These are phyloP conservation scores for Neoitamus cyanurus DNA, from an alignment of 2,888 invertebrate genomes.

Conservation along the genomic window DNA sequence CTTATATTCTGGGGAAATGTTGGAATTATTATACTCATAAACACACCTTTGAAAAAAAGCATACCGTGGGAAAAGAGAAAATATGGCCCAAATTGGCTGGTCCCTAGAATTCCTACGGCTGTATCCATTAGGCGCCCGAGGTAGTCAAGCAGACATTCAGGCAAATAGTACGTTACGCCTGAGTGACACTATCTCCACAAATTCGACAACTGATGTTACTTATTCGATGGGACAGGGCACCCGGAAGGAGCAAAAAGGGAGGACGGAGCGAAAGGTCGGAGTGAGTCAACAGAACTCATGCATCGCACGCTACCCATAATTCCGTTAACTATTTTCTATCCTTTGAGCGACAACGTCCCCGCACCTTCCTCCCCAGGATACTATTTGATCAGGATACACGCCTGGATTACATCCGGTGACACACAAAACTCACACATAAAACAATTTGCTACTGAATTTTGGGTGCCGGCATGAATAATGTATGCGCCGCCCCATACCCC, in stretches of 20 bases:
- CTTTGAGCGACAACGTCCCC: conserved; percentile 46
- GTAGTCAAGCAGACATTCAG: background rate
- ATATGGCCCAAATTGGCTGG: background rate
- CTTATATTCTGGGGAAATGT: background rate
- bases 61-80: background rate
- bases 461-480: conserved; percentile 49
- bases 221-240: background rate
- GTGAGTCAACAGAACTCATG: conserved; percentile 19
- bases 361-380: conserved; percentile 44
- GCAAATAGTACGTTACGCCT: conserved; percentile 21
- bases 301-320: conserved; percentile 30
- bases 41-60: background rate
- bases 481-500: background rate
- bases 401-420: conserved; percentile 48
- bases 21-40: no score
- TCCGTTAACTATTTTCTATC: conserved; percentile 46
- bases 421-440: conserved; percentile 49
- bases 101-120: background rate
- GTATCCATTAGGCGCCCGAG: background rate
- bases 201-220: conserved; percentile 32
- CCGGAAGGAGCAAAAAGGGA: background rate
- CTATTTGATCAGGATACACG: conserved; percentile 51
- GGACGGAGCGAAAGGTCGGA: background rate
- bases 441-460: conserved; percentile 50
- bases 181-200: conserved; percentile 22